phyloP scores from a whole-genome alignment of 1,140 invertebrate genomes.

The Trachymyrmex cornetzi region DNA sequence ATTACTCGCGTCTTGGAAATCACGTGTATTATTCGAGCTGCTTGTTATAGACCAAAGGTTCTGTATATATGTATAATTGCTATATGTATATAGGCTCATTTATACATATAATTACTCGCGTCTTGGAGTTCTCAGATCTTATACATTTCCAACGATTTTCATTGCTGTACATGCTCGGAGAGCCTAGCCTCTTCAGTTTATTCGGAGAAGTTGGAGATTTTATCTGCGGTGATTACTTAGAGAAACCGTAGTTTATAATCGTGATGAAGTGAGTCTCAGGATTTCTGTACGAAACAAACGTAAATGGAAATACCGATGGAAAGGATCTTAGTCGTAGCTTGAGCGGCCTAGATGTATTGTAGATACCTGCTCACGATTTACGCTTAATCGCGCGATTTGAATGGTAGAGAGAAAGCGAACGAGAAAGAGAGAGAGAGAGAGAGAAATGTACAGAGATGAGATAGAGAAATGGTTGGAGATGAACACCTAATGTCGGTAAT shows the following conservation, averaged over 20 bases:
- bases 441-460: neutral
- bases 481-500: slow-evolving; percentile 52
- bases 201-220: slow-evolving; percentile 28
- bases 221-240: slow-evolving; percentile 21
- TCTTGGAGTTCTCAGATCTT: neutral
- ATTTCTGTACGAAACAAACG: slow-evolving; percentile 26
- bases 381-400: slow-evolving; percentile 49
- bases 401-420: neutral
- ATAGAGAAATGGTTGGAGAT: slow-evolving; percentile 40
- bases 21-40: neutral
- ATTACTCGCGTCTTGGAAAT: slow-evolving; percentile 19
- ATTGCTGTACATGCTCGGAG: neutral
- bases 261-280: neutral
- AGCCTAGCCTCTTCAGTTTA: neutral
- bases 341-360: slow-evolving; percentile 23
- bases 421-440: neutral
- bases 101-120: slow-evolving; percentile 15
- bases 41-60: neutral
- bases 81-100: neutral
- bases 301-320: slow-evolving; percentile 30
- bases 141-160: slow-evolving; percentile 30
- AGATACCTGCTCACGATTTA: slow-evolving; percentile 41
- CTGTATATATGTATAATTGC: neutral
- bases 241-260: slow-evolving; percentile 34
- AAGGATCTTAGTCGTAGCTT: neutral